Evolutionary conservation across 2,797 vertebrate genomes (phyloP), one percentile per base, ranked within the genome.

Genomic region (Gobionotothen gibberifrons): DNA sequence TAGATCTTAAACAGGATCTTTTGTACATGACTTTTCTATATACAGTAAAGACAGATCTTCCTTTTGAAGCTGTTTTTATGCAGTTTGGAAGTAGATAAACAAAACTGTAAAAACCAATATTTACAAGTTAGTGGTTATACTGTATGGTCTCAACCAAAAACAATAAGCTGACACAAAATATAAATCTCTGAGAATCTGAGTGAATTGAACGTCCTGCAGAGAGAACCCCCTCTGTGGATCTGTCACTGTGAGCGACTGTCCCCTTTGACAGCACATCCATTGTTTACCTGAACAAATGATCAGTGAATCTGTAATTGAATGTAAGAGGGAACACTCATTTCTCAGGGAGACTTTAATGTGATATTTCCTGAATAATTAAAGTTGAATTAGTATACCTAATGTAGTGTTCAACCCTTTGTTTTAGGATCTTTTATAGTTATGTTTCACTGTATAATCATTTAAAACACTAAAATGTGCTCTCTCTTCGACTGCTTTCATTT

Each of bases 211-310:
- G 54, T 17, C 13, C 26, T 26, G 3, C 57, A 26, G 42, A 42
- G n/a, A 2, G 3, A 6, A 21, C 7, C 14, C n/a, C 16, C 19
- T 55, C 49, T 46, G 29, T 46, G 40, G 26, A 26, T 26, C 26
- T 26, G 4, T 26, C n/a, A 55, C 17, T 19, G 21, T 8, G 5
- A 36, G 32, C 2, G 9, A 26, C 13, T 1, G 2, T 16, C 51
- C 22, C n/a, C 49, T 55, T 63, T n/a, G 13, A 42, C 61, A 12
- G 32, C 47, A 68, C 54, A 39, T 53, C 49, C 42, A 44, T 3
- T 49, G 53, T 63, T 54, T 36, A 57, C 60, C 51, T 54, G 7
- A 72, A 57, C 26, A 49, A 66, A 65, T 9, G 1, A 46, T 36
- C n/a, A 39, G 36, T 40, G 32, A 68, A 26, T 44, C 44, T 69